Evolutionary conservation across 2,888 invertebrate species (phyloP).

Genomic region (Nomada flava): DNA sequence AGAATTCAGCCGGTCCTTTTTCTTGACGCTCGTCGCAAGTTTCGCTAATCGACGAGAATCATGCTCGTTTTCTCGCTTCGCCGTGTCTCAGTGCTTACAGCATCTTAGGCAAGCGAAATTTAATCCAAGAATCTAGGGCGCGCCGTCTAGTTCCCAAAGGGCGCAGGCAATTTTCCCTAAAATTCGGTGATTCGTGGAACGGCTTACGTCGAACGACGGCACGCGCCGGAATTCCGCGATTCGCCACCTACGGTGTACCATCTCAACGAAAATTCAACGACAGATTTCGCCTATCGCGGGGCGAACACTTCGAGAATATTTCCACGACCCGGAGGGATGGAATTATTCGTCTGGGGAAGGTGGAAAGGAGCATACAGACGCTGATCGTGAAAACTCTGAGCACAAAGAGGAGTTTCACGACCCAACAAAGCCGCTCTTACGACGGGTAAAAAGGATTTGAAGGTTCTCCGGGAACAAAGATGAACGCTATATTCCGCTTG

Average conservation of each 20-base stretch:
- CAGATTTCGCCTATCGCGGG: neutral
- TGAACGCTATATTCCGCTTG: slow-evolving; percentile 17
- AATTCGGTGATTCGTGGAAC: slow-evolving; percentile 1
- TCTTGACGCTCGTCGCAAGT: neutral
- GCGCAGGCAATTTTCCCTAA: neutral
- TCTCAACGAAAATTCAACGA: neutral
- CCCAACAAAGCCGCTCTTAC: slow-evolving; percentile 21
- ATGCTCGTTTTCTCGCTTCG: neutral
- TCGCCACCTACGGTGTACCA: neutral
- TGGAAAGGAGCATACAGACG: slow-evolving; percentile 1
- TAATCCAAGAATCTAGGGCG: slow-evolving; percentile 17
- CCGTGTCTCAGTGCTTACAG: slow-evolving; percentile 17
- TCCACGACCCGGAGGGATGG: neutral
- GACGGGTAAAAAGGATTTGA: slow-evolving; percentile 31
- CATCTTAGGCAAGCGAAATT: slow-evolving; percentile 37
- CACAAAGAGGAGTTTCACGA: slow-evolving; percentile 8
- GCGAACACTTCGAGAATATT: slow-evolving; percentile 2
- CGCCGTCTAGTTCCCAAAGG: neutral
- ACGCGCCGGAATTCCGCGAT: slow-evolving; percentile 6
- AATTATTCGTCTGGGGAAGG: neutral
- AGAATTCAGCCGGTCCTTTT: too few species aligned
- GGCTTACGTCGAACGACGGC: neutral
- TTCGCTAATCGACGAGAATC: neutral
- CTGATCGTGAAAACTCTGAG: neutral
- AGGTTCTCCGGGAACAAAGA: slow-evolving; percentile 37